Evolutionary conservation across 2,888 invertebrate species (phyloP).

Genomic region (Oxyscelio sp.): DNA sequence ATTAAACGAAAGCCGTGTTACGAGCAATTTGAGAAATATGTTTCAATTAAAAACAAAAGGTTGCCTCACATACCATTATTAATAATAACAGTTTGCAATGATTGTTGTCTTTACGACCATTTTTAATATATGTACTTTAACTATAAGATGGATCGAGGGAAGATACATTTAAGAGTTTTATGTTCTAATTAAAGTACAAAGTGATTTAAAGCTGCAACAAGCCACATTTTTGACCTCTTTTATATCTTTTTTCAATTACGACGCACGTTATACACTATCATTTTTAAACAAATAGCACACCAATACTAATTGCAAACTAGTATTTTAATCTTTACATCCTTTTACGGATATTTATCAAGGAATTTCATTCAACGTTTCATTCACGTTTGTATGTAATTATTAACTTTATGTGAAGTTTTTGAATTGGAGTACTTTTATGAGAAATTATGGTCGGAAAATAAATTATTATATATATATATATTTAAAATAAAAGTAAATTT

Average conservation of each 20-base stretch:
- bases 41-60: constrained; percentile 70
- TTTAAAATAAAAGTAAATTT: too few species aligned
- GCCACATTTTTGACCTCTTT: constrained; percentile 66
- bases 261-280: constrained; percentile 25
- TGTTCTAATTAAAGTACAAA: constrained; percentile 71
- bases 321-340: constrained; percentile 43
- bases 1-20: constrained; percentile 42
- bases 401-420: constrained; percentile 37
- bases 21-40: constrained; percentile 63
- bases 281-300: constrained; percentile 60
- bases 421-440: too few species aligned
- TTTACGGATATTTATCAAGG: constrained; percentile 36
- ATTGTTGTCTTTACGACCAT: constrained; percentile 71
- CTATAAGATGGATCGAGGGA: constrained; percentile 67
- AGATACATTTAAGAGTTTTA: constrained; percentile 70
- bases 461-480: too few species aligned
- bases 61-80: constrained; percentile 57
- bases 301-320: constrained; percentile 58
- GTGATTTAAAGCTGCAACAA: constrained; percentile 70
- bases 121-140: constrained; percentile 70
- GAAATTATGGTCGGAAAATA: too few species aligned
- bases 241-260: constrained; percentile 60
- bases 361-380: constrained; percentile 61
- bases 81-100: constrained; percentile 66
- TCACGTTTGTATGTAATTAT: constrained; percentile 50